Conservation (phyloP, 2,113 vertebrate species). For the Naja naja region DNA sequence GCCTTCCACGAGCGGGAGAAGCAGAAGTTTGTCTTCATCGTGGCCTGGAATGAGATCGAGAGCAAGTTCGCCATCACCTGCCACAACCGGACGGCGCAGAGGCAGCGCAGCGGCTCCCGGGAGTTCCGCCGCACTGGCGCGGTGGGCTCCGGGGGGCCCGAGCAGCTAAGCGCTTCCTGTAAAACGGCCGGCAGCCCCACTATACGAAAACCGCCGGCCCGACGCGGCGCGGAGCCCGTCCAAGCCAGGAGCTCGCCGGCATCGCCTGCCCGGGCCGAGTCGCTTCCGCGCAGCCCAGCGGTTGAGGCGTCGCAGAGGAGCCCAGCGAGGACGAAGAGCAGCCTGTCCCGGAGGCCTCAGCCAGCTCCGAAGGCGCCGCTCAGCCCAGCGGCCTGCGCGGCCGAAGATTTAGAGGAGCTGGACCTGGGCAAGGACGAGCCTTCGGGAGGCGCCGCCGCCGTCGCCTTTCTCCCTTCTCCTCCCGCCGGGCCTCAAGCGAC, state of each 20-base stretch:
- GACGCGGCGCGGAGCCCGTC: conserved; percentile 49
- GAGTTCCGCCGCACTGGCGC: conserved; percentile 54
- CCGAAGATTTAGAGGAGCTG: conserved; percentile 75
- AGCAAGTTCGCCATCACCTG: conserved; percentile 97
- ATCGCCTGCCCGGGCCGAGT: conserved; percentile 27
- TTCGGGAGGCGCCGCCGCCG: neutral
- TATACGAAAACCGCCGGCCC: conserved; percentile 41
- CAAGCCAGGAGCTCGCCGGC: conserved; percentile 38
- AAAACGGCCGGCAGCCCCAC: conserved; percentile 43
- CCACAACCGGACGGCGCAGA: conserved; percentile 92
- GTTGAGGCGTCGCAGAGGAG: conserved; percentile 45
- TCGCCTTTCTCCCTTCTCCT: conserved; percentile 33
- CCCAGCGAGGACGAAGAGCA: conserved; percentile 43
- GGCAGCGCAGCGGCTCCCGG: conserved; percentile 78
- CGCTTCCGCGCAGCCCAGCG: conserved; percentile 30
- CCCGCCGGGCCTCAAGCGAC: conserved; percentile 35
- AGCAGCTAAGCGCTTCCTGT: neutral
- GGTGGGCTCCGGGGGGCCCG: neutral
- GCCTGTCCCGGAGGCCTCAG: conserved; percentile 33
- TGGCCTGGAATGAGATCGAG: conserved; percentile 96
- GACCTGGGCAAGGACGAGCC: conserved; percentile 70
- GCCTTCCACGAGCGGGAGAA: conserved; percentile 91
- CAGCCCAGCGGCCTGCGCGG: conserved; percentile 31
- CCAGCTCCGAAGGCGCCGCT: neutral
- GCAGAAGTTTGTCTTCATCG: conserved; percentile 95